Evolutionary conservation across 2,888 invertebrate species (phyloP).

Genomic region (Sicus ferrugineus): DNA sequence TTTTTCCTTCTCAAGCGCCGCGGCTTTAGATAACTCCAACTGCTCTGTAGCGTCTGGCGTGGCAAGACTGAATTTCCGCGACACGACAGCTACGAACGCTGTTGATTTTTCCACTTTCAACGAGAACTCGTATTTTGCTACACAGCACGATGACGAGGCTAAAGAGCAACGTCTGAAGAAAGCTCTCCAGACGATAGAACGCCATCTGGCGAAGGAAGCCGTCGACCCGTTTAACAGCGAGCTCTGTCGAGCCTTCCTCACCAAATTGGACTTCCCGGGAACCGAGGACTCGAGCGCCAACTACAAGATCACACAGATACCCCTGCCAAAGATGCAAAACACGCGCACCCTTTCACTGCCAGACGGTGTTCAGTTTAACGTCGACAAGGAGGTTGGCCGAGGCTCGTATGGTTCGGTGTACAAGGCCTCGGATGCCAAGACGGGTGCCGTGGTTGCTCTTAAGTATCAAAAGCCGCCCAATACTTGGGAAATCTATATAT

Average conservation of each 20-base stretch:
- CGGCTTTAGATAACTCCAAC: slow-evolving; percentile 58
- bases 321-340: slow-evolving; percentile 70
- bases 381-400: slow-evolving; percentile 83
- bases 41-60: slow-evolving; percentile 59
- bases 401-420: slow-evolving; percentile 89
- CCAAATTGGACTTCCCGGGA: slow-evolving; percentile 77
- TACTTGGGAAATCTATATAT: slow-evolving; percentile 95
- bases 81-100: slow-evolving; percentile 46
- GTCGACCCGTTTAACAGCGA: slow-evolving; percentile 86
- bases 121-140: slow-evolving; percentile 63
- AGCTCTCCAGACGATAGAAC: slow-evolving; percentile 59
- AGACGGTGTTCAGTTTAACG: slow-evolving; percentile 68
- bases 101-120: slow-evolving; percentile 63
- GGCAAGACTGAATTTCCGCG: slow-evolving; percentile 57
- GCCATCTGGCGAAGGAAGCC: slow-evolving; percentile 58
- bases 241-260: slow-evolving; percentile 75
- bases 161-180: slow-evolving; percentile 60
- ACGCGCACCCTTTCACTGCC: slow-evolving; percentile 67
- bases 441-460: slow-evolving; percentile 70
- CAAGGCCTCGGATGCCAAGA: slow-evolving; percentile 59
- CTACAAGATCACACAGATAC: slow-evolving; percentile 69
- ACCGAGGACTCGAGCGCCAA: slow-evolving; percentile 67
- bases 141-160: slow-evolving; percentile 61
- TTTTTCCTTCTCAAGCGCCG: slow-evolving; percentile 59
- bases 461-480: slow-evolving; percentile 90